Evolutionary conservation across 2,888 invertebrate species (phyloP), one percentile per base, ranked within the genome.

Genomic region (Cheilosia grossa): DNA sequence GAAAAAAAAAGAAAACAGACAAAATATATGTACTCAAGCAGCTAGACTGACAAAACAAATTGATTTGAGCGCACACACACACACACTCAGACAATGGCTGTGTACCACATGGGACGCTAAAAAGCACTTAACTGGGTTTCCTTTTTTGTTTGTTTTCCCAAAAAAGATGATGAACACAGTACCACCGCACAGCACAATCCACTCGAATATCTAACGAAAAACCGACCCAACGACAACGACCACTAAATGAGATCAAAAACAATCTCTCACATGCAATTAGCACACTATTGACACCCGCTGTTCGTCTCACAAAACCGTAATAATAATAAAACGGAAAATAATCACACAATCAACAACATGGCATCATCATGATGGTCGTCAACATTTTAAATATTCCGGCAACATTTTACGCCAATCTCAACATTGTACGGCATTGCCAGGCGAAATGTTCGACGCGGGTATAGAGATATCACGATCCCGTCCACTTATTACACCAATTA

Each of bases 221-320:
- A 49, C 88, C 87, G 88, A 88, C 88, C 88, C 87, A 87, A 87
- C 85, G 44, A 70, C 59, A 30, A 79, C 21, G 74, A 83, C 73
- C 73, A 79, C 73, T 67, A 73, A 86, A 86, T 86, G 82, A 82
- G 87, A 86, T 86, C 86, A 82, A 87, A 87, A 87, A 87, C 81
- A 87, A 87, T 87, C 87, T 86, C 82, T 87, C 87, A 83, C 82
- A 87, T 87, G 85, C 87, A 88, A 88, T 88, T 88, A 88, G 86
- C 87, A 88, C 88, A 86, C 88, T 85, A 87, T 88, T 88, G 88
- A 87, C 88, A 88, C 88, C 87, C 87, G 85, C 87, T 87, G 81
- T 74, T 72, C 85, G 85, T 72, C 85, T 85, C 85, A 72, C 85
- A 81, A 67, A 85, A 85, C 81, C 75, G 80, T 81, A 85, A 81